Percentiles rank a stretch among this genome's conserved stretches.
phyloP scores from a whole-genome alignment of 2,888 invertebrate species.

The Melinaea marsaeus region DNA sequence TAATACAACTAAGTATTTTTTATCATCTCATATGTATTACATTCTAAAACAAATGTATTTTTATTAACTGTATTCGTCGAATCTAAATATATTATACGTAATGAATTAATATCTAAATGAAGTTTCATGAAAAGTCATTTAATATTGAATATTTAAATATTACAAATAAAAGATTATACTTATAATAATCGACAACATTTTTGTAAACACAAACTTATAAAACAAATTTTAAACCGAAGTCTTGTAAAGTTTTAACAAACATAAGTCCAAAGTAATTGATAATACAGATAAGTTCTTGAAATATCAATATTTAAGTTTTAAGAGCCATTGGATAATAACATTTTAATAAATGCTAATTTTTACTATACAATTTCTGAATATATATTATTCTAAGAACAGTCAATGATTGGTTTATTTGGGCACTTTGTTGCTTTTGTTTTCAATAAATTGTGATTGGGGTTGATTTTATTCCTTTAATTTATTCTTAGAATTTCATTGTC shows the following conservation, averaged over 20 bases:
- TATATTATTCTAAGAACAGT: constrained; percentile 8
- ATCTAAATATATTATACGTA: no score
- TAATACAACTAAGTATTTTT: no score
- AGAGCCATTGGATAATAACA: not conserved
- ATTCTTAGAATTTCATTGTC: not conserved
- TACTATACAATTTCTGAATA: not conserved
- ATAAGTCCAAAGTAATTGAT: not conserved
- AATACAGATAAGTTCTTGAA: not conserved
- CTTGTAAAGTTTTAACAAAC: not conserved
- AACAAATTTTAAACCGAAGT: not conserved
- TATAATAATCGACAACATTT: not conserved
- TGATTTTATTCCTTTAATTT: constrained; percentile 4
- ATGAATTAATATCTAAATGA: no score
- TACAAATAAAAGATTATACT: no score
- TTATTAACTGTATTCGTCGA: no score
- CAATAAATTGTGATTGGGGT: not conserved
- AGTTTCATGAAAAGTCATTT: no score
- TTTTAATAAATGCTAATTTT: constrained; percentile 1
- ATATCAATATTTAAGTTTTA: not conserved
- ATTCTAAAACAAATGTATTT: no score
- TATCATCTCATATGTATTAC: no score
- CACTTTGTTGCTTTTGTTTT: not conserved
- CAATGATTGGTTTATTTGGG: constrained; percentile 24
- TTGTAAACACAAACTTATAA: not conserved
- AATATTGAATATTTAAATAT: no score